phyloP scores from a whole-genome alignment of 2,888 invertebrate genomes.

The Caenorhabditis wallacei region DNA sequence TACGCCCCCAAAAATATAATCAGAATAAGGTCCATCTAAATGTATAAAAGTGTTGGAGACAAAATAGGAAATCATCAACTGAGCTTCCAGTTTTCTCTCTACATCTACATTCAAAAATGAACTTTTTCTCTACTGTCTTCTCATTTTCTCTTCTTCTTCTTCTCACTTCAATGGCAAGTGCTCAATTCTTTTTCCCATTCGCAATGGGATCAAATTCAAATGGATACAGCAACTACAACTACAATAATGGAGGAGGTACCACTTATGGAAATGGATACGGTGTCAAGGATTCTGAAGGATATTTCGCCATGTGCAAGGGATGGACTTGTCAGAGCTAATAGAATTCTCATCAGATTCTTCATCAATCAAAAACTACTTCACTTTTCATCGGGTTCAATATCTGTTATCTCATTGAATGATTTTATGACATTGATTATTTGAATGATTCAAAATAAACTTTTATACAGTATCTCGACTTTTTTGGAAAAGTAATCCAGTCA shows the following conservation, averaged over 20 bases:
- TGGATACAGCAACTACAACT: conserved; percentile 15
- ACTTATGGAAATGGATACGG: conserved; percentile 37
- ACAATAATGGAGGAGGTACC: conserved; percentile 15
- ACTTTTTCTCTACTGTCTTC: neutral
- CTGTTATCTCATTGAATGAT: neutral
- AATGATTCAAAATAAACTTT: too few species aligned
- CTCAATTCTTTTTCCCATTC: conserved; percentile 59
- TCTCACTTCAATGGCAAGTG: neutral
- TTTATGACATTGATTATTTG: neutral
- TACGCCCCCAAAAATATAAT: neutral
- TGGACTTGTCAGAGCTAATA: conserved; percentile 53
- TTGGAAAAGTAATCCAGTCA: too few species aligned
- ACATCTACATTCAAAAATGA: conserved; percentile 1
- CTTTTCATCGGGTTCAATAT: conserved; percentile 1
- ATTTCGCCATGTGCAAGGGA: conserved; percentile 47
- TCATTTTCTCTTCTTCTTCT: conserved; percentile 8
- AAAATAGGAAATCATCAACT: neutral
- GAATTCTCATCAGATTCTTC: neutral
- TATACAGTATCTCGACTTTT: too few species aligned
- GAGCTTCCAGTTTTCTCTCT: neutral
- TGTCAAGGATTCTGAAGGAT: conserved; percentile 58
- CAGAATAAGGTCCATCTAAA: neutral
- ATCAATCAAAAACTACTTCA: neutral
- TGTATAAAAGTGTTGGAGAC: neutral
- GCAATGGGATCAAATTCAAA: conserved; percentile 31